Conservation (phyloP, 2,797 vertebrate species). For the Pogoniulus pusillus region DNA sequence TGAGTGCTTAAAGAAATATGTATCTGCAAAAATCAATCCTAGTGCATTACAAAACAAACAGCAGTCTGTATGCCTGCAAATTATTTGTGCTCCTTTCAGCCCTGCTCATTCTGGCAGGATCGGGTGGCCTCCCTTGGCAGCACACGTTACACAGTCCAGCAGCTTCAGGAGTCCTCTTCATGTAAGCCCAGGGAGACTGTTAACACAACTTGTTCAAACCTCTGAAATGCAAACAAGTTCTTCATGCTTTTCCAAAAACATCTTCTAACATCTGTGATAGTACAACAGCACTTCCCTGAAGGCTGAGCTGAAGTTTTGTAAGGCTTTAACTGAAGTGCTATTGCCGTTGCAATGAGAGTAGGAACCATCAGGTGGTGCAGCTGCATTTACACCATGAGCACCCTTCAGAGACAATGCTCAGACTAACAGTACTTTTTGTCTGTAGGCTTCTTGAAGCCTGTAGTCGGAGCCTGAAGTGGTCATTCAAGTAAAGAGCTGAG, state of each 20-base stretch:
- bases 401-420: background rate
- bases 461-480: background rate
- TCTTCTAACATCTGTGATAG: background rate
- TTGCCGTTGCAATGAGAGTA: background rate
- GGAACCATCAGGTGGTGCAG: background rate
- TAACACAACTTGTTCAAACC: background rate
- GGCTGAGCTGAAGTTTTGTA: background rate
- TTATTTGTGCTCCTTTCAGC: background rate
- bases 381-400: background rate
- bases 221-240: constrained; percentile 40
- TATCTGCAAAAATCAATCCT: background rate
- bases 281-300: background rate
- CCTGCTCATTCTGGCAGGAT: background rate
- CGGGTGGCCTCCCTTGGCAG: background rate
- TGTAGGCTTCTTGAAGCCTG: background rate
- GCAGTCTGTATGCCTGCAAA: background rate
- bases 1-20: background rate
- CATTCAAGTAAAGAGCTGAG: background rate
- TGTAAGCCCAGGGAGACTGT: background rate
- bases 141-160: background rate
- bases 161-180: background rate
- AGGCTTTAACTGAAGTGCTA: background rate
- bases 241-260: background rate
- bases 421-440: background rate
- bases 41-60: background rate